Conservation (phyloP, 2,888 invertebrate genomes). For the Heteropelma amictum region DNA sequence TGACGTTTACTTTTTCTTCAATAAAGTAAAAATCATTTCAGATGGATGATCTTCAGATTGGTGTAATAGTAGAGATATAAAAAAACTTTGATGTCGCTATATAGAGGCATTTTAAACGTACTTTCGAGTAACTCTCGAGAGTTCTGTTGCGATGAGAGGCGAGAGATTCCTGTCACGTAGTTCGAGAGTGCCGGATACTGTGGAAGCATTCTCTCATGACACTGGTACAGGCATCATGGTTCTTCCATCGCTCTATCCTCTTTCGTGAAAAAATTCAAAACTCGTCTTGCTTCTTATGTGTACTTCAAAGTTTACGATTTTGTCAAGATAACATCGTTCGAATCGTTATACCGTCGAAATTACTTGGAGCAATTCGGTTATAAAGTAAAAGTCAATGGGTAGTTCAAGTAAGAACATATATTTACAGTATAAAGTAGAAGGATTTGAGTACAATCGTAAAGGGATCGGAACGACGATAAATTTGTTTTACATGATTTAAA, state of each 20-base stretch:
- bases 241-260: conserved; percentile 50
- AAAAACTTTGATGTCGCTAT: conserved; percentile 10
- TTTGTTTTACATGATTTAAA: too few species aligned
- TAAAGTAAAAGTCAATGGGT: too few species aligned
- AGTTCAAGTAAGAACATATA: too few species aligned
- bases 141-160: conserved; percentile 31
- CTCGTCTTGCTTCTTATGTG: conserved; percentile 15
- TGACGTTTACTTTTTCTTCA: too few species aligned
- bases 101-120: conserved; percentile 36
- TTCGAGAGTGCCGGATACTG: conserved; percentile 62
- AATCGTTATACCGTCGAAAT: neutral
- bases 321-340: neutral
- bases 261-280: conserved; percentile 53
- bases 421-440: too few species aligned
- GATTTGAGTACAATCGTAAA: too few species aligned
- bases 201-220: conserved; percentile 51
- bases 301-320: neutral
- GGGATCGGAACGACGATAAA: too few species aligned
- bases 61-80: too few species aligned
- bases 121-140: conserved; percentile 54
- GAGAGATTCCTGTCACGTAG: conserved; percentile 63
- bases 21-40: too few species aligned
- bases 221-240: conserved; percentile 35
- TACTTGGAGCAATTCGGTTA: too few species aligned
- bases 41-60: too few species aligned